Evolutionary conservation across 2,888 invertebrate genomes (phyloP).

Genomic region (Napeogenes inachia): DNA sequence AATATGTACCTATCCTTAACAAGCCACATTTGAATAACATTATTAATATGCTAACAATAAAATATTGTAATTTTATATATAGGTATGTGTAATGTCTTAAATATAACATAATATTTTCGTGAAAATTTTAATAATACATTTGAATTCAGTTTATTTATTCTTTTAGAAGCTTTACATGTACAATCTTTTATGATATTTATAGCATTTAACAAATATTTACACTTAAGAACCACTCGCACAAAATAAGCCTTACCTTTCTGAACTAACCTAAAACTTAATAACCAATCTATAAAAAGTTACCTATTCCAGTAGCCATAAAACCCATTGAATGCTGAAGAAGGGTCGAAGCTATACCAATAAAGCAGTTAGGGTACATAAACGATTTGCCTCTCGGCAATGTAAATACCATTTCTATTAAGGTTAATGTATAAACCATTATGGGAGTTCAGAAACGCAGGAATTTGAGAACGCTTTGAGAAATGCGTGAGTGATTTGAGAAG

Average conservation of each 20-base stretch:
- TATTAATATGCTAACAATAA: not conserved
- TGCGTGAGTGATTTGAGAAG: conserved; percentile 7
- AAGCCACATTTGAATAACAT: not conserved
- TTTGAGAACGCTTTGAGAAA: conserved; percentile 4
- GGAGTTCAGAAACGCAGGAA: conserved; percentile 5
- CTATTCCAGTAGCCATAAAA: conserved; percentile 5
- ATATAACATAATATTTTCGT: no score
- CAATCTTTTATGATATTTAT: not conserved
- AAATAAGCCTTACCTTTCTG: not conserved
- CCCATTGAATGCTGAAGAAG: conserved; percentile 1
- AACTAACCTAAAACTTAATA: conserved; percentile 6
- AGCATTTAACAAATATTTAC: not conserved
- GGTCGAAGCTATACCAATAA: conserved; percentile 6
- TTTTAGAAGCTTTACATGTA: not conserved
- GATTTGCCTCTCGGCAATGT: conserved; percentile 7
- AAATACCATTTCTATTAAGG: conserved; percentile 8
- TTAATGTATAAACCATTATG: conserved; percentile 6
- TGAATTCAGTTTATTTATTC: no score
- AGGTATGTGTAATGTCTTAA: no score
- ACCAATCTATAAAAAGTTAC: conserved; percentile 7
- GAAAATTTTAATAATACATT: no score
- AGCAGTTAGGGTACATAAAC: conserved; percentile 8
- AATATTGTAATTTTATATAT: no score
- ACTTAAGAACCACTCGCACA: not conserved
- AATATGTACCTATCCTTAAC: not conserved